phyloP scores from a whole-genome alignment of 2,113 vertebrate species.

The Dromas ardeola region DNA sequence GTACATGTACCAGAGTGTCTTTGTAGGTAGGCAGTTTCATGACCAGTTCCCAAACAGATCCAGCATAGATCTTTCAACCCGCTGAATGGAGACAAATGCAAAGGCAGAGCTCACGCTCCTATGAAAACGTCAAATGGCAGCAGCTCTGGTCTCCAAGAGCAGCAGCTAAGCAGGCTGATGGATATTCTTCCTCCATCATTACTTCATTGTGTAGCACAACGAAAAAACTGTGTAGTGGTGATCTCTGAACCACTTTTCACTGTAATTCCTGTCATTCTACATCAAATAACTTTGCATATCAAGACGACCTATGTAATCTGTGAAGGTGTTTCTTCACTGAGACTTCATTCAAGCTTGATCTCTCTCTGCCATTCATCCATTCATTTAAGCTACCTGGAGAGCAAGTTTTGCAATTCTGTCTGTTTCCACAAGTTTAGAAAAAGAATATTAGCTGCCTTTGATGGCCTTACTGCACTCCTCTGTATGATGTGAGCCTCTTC shows the following conservation, averaged over 20 bases:
- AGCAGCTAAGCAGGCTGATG: background rate
- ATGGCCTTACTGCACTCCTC: background rate
- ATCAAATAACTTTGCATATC: background rate
- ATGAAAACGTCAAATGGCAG: background rate
- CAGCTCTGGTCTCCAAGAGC: background rate
- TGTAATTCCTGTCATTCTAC: background rate
- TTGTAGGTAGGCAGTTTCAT: background rate
- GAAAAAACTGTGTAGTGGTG: background rate
- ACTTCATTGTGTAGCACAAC: background rate
- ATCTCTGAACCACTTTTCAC: background rate
- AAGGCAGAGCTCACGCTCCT: background rate
- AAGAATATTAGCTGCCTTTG: background rate
- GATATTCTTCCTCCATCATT: background rate
- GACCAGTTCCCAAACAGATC: background rate
- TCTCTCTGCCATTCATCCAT: background rate
- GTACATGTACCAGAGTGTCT: accelerated
- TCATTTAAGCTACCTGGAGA: background rate
- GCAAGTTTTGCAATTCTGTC: background rate
- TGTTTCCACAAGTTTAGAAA: background rate
- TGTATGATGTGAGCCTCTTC: background rate
- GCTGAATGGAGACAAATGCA: background rate
- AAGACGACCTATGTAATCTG: background rate
- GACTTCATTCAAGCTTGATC: background rate
- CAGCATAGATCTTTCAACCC: background rate
- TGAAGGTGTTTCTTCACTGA: background rate